phyloP scores from a whole-genome alignment of 2,113 vertebrate genomes.

The Galeopterus variegatus region DNA sequence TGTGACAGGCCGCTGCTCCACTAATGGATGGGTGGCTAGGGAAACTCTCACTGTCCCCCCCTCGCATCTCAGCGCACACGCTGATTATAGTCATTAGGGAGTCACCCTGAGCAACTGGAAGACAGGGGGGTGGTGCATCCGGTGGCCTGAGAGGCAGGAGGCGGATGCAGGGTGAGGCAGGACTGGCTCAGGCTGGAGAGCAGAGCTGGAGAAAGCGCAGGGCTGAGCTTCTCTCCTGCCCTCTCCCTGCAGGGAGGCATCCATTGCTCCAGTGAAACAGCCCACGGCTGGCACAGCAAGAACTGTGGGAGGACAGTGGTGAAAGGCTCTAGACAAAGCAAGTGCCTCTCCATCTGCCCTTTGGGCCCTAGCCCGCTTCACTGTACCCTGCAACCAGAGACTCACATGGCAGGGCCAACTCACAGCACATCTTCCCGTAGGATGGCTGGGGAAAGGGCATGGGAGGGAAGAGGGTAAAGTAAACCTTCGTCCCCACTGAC shows the following conservation, averaged over 20 bases:
- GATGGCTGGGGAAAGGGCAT: background rate
- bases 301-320: background rate
- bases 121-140: constrained; percentile 39
- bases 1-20: constrained; percentile 55
- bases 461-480: background rate
- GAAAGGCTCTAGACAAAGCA: background rate
- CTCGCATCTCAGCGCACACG: background rate
- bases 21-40: constrained; percentile 6
- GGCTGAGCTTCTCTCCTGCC: background rate
- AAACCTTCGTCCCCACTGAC: background rate
- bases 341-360: background rate
- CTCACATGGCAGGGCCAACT: background rate
- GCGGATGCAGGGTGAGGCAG: background rate
- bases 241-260: background rate
- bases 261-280: background rate
- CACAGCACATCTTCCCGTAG: fast-evolving
- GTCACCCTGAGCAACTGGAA: constrained; percentile 80
- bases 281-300: background rate
- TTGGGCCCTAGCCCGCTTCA: background rate
- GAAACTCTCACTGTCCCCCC: constrained; percentile 52
- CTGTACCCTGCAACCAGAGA: background rate
- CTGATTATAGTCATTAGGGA: constrained; percentile 88
- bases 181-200: background rate
- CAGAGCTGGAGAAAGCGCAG: background rate
- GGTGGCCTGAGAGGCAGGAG: constrained; percentile 61